Conservation (phyloP, 2,113 vertebrate species). For the Capra hircus region DNA sequence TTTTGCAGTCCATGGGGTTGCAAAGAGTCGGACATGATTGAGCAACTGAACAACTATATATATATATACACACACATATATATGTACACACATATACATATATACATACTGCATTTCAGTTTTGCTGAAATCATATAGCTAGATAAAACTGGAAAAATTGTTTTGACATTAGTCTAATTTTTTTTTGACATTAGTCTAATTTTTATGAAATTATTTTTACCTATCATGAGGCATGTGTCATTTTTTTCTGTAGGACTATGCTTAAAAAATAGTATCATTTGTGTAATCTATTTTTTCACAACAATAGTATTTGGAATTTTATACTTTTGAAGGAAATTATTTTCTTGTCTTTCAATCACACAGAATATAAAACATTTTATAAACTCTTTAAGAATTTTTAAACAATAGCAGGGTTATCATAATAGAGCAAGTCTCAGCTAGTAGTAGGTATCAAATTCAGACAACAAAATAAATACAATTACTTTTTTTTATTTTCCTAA, state of each 20-base stretch:
- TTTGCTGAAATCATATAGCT: neutral
- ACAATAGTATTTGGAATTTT: neutral
- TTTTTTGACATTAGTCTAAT: neutral
- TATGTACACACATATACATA: neutral
- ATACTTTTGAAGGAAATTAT: neutral
- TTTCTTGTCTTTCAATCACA: neutral
- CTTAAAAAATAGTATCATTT: neutral
- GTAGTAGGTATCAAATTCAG: slow-evolving; percentile 3
- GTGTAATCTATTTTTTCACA: neutral
- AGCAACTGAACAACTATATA: neutral
- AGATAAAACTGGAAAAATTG: neutral
- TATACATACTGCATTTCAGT: neutral
- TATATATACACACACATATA: accelerated
- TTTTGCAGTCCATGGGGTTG: neutral
- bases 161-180: neutral
- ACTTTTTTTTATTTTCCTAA: slow-evolving; percentile 13
- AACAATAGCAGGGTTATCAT: neutral
- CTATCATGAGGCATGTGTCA: neutral
- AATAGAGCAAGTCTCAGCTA: neutral
- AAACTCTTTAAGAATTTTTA: neutral
- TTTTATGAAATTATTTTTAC: neutral
- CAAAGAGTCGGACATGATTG: neutral
- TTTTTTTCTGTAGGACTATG: neutral
- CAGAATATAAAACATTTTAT: neutral
- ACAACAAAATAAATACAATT: slow-evolving; percentile 11